Evolutionary conservation across 1,140 invertebrate genomes (phyloP), one percentile per base, ranked within the genome.

Genomic region (Zaprionus gabonicus): DNA sequence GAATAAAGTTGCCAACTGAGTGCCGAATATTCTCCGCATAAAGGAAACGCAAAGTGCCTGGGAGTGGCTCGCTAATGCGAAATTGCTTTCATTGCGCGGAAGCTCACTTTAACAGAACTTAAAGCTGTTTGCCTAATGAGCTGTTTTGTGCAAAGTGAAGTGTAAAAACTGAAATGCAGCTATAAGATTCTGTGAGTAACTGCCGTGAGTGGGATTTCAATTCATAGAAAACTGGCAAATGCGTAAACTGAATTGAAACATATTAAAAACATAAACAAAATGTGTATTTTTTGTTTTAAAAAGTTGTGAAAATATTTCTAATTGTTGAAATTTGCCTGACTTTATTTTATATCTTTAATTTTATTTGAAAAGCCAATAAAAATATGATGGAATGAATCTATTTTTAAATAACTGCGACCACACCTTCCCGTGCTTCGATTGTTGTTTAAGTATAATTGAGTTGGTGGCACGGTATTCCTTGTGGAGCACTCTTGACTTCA

Each of bases 61-160:
- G 13, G 78, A 63, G 15, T 67, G 68, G 12, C 27, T 53, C 27
- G 64, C 10, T 25, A 67, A 44, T 31, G 38, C 9, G 55, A 57
- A 67, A 58, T 41, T 34, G 55, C 38, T 58, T 67, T 58, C 31
- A 58, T 64, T 20, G 44, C 31, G 57, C 66, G 65, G 64, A 67
- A 66, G 51, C 56, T 65, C 44, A 69, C 25, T 57, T 46, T 46
- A 46, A 41, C 60, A 49, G 34, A 28, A 17, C 46, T 17, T 44
- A 78, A 67, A 46, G 38, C 67, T 60, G 67, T 73, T 62, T 62
- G 25, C 34, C 62, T 81, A 68, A 82, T 75, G 80, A 46, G 36
- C 38, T 31, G 51, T 78, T 67, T 75, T 68, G 65, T 67, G 57
- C 58, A 69, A 64, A 49, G 27, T 51, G 46, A 78, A 75, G 69